phyloP scores from a whole-genome alignment of 1,140 invertebrate genomes.

The Neomicropteryx cornuta region DNA sequence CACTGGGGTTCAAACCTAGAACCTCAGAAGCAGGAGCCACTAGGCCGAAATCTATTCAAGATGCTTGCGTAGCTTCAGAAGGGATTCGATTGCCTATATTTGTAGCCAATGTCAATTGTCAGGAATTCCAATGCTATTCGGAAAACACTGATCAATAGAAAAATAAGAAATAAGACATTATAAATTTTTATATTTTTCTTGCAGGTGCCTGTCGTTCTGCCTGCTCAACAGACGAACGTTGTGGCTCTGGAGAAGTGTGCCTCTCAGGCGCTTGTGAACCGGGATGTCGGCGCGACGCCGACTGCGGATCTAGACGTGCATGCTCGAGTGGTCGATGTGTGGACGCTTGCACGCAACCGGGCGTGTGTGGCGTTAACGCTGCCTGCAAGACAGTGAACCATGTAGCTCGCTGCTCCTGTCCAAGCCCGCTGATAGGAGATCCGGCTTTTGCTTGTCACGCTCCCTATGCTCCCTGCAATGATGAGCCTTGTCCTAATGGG shows the following conservation, averaged over 20 bases:
- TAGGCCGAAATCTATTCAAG: no score
- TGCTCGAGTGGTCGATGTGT: slow-evolving; percentile 68
- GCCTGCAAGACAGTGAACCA: slow-evolving; percentile 58
- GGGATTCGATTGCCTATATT: no score
- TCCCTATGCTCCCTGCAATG: slow-evolving; percentile 48
- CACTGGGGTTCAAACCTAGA: no score
- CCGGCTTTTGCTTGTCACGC: slow-evolving; percentile 60
- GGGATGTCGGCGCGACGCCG: slow-evolving; percentile 71
- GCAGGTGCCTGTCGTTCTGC: slow-evolving; percentile 61
- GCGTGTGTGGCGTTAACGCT: slow-evolving; percentile 78
- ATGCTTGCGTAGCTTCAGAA: no score
- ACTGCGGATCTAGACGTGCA: slow-evolving; percentile 55
- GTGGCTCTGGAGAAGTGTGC: slow-evolving; percentile 74
- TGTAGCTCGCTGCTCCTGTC: slow-evolving; percentile 62
- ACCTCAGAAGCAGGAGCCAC: no score
- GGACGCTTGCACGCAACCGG: slow-evolving; percentile 59
- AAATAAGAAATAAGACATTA: no score
- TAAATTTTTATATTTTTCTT: no score
- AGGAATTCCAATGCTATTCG: no score
- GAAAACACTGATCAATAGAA: no score
- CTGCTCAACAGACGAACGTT: slow-evolving; percentile 65
- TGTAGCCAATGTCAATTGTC: no score
- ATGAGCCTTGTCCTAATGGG: slow-evolving; percentile 53
- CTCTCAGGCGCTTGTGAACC: slow-evolving; percentile 61
- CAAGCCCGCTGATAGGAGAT: slow-evolving; percentile 60